These are phyloP conservation scores for Probaryconus sp. DNA, from an alignment of 1,140 invertebrate genomes.

Conservation along the genomic window DNA sequence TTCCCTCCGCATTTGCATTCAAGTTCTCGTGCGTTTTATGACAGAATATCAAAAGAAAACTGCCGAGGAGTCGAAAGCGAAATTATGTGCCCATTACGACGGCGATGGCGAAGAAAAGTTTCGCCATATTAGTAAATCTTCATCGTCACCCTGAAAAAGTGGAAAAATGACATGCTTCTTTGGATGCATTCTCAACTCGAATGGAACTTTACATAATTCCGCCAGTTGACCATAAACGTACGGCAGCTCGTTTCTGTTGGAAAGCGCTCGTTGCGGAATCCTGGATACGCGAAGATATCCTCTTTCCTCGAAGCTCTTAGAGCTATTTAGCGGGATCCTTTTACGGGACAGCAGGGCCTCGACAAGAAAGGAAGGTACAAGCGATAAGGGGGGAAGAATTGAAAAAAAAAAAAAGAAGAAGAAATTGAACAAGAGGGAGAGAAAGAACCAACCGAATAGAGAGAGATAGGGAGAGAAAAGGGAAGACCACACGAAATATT, in stretches of 20 bases:
- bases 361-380: slow-evolving; percentile 67
- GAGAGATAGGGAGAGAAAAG: slow-evolving; percentile 22
- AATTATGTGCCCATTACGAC: no score
- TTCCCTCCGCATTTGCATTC: no score
- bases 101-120: slow-evolving; percentile 4
- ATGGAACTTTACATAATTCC: slow-evolving; percentile 48
- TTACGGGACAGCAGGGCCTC: slow-evolving; percentile 68
- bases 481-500: slow-evolving; percentile 20
- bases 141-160: background rate
- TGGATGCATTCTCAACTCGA: slow-evolving; percentile 10
- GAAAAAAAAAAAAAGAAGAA: slow-evolving; percentile 45
- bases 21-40: no score
- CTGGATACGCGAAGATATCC: slow-evolving; percentile 67
- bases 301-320: slow-evolving; percentile 72
- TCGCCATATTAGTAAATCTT: background rate
- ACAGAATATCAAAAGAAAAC: no score
- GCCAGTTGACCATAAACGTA: slow-evolving; percentile 54
- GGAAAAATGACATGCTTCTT: slow-evolving; percentile 2
- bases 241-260: slow-evolving; percentile 30
- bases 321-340: slow-evolving; percentile 72
- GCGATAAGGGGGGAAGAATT: slow-evolving; percentile 51
- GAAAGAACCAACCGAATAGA: no score
- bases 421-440: slow-evolving; percentile 45
- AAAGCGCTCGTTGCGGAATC: slow-evolving; percentile 55
- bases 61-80: no score